Conservation (phyloP, 23 tunicate genomes). For the Botrylloides violaceus region DNA sequence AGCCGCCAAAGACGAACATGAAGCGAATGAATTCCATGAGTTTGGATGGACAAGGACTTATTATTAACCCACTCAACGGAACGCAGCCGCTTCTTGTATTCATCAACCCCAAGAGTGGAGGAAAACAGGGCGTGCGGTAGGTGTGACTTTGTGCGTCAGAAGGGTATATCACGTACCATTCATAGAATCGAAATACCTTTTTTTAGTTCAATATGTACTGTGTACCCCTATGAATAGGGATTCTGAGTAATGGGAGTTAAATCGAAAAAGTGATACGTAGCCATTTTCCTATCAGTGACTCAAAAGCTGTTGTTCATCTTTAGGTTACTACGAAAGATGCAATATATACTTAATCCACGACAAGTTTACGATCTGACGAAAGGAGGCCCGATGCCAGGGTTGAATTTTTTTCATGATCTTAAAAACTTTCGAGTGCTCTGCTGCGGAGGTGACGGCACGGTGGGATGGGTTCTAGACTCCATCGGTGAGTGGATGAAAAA, state of each 20-base stretch:
- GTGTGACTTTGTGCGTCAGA: background rate
- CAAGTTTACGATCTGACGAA: conserved; percentile 65
- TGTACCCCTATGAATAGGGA: too few species aligned
- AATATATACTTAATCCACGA: conserved; percentile 58
- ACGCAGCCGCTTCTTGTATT: conserved; percentile 68
- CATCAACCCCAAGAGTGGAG: conserved; percentile 86
- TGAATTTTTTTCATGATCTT: conserved; percentile 76
- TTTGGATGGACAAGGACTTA: conserved; percentile 83
- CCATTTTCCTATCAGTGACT: too few species aligned
- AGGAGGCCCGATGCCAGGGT: conserved; percentile 89
- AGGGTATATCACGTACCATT: too few species aligned
- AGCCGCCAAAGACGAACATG: conserved; percentile 42
- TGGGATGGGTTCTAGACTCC: conserved; percentile 77
- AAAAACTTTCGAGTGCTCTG: conserved; percentile 68
- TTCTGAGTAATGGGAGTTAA: too few species aligned
- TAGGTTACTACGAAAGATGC: conserved; percentile 75
- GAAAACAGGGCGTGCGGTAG: conserved; percentile 71
- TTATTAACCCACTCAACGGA: conserved; percentile 44
- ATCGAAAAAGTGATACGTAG: too few species aligned
- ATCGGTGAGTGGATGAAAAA: conserved; percentile 65
- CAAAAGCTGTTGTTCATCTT: too few species aligned
- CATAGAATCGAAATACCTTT: too few species aligned
- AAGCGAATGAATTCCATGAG: conserved; percentile 83
- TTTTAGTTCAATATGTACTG: too few species aligned
- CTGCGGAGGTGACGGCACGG: conserved; percentile 89